A percentile compares a stretch with the other conserved stretches of the same genome.
These are phyloP conservation scores for Temnothorax rugatulus DNA, from an alignment of 2,888 invertebrate species.

Conservation along the genomic window DNA sequence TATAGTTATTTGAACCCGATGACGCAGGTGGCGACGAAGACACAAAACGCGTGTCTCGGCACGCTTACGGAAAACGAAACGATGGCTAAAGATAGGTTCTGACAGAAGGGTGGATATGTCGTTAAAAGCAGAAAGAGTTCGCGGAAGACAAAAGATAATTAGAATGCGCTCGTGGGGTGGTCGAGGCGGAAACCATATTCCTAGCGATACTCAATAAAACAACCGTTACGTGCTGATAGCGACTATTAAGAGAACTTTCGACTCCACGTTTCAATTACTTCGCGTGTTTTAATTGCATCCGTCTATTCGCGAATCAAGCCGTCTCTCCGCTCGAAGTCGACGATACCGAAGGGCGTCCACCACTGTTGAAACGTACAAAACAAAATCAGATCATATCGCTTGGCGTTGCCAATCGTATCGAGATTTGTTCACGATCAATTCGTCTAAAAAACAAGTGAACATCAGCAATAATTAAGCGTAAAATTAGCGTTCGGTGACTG, in stretches of 20 bases:
- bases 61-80: neutral
- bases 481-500: constrained; percentile 64
- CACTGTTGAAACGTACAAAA: constrained; percentile 43
- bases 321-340: neutral
- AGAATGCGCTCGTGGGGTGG: constrained; percentile 55
- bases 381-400: constrained; percentile 52
- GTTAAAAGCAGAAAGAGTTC: constrained; percentile 49
- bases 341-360: constrained; percentile 11
- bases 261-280: constrained; percentile 81
- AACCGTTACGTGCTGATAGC: constrained; percentile 81
- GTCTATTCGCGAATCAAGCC: constrained; percentile 68
- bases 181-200: constrained; percentile 70
- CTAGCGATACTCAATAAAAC: constrained; percentile 81
- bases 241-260: constrained; percentile 82
- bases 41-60: neutral
- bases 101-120: constrained; percentile 19
- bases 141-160: constrained; percentile 68
- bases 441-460: neutral
- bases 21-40: neutral
- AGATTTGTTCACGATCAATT: constrained; percentile 27
- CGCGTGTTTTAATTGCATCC: constrained; percentile 81
- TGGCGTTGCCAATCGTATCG: neutral
- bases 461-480: constrained; percentile 45
- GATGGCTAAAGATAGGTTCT: neutral
- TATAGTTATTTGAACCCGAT: constrained; percentile 34